Evolutionary conservation across 1,140 invertebrate species (phyloP).

Genomic region (Papilio xuthus): DNA sequence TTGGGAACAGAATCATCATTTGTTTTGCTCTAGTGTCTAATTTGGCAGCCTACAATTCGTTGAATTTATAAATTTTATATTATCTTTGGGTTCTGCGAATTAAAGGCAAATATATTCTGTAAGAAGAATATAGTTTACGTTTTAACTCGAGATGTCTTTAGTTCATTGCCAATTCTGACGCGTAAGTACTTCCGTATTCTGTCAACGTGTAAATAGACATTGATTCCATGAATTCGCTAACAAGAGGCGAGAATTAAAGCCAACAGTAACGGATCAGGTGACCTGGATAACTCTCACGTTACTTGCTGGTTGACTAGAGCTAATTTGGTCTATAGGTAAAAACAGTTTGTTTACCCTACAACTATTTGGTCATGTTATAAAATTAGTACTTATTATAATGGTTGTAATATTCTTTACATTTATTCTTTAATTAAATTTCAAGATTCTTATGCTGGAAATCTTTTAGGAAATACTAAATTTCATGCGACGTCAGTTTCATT

Average conservation of each 20-base stretch:
- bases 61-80: background rate
- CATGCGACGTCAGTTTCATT: background rate
- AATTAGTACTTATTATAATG: background rate
- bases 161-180: slow-evolving; percentile 12
- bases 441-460: too few species aligned
- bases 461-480: background rate
- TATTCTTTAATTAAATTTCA: background rate
- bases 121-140: background rate
- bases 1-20: too few species aligned
- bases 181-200: slow-evolving; percentile 24
- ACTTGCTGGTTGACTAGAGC: background rate
- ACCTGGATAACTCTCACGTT: slow-evolving; percentile 39
- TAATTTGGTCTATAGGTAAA: background rate
- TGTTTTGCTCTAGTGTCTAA: too few species aligned
- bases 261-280: slow-evolving; percentile 41
- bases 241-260: slow-evolving; percentile 31
- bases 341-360: slow-evolving; percentile 13
- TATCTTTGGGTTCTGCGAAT: background rate
- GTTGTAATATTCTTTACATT: too few species aligned
- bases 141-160: background rate
- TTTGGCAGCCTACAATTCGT: too few species aligned
- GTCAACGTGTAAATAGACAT: slow-evolving; percentile 28
- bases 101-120: background rate
- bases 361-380: background rate
- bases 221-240: slow-evolving; percentile 26